phyloP scores from a whole-genome alignment of 2,113 vertebrate species.

The Peucedramus taeniatus region DNA sequence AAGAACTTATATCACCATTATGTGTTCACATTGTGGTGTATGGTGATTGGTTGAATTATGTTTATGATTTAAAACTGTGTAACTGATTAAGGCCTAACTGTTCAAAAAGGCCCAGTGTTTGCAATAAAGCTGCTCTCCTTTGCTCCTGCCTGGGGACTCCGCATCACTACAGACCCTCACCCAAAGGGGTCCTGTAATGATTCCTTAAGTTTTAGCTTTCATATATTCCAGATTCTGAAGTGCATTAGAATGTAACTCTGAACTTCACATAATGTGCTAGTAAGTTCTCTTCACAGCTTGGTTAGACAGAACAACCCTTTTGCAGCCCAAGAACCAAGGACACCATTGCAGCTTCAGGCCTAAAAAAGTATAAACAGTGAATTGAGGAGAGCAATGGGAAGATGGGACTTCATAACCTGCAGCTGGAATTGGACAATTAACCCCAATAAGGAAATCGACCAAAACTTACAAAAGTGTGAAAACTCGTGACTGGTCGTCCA shows the following conservation, averaged over 20 bases:
- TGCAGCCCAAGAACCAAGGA: not conserved
- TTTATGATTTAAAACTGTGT: not conserved
- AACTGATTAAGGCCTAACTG: not conserved
- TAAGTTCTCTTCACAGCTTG: not conserved
- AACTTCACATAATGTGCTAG: not conserved
- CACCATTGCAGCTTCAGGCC: not conserved
- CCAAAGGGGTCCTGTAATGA: not conserved
- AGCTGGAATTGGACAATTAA: not conserved
- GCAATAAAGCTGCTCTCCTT: not conserved
- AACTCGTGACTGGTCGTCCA: not conserved
- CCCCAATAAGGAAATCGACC: not conserved
- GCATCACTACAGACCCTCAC: rapidly evolving
- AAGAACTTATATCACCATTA: not conserved
- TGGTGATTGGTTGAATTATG: not conserved
- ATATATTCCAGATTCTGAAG: not conserved
- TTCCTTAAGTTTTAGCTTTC: not conserved
- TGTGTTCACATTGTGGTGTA: rapidly evolving
- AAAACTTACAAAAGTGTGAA: not conserved
- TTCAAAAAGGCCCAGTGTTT: too few species aligned
- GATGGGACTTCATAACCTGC: not conserved
- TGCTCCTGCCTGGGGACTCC: not conserved
- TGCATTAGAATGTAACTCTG: not conserved
- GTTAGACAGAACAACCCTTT: not conserved
- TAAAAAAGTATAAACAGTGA: not conserved
- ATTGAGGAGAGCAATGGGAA: not conserved